phyloP scores from a whole-genome alignment of 2,797 vertebrate species.

The Siniperca scherzeri region DNA sequence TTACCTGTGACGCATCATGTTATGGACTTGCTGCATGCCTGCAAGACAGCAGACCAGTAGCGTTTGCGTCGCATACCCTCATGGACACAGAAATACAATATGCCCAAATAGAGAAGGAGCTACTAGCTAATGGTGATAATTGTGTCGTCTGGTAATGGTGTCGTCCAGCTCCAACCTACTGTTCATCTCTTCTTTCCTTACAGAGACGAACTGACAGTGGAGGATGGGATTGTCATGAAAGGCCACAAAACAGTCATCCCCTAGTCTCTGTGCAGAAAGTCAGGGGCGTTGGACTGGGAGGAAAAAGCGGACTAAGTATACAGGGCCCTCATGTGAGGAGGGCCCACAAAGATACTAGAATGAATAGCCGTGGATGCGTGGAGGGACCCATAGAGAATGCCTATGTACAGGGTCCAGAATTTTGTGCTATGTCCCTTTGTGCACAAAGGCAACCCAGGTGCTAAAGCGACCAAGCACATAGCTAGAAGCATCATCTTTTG shows the following conservation, averaged over 20 bases:
- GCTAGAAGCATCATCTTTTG: neutral
- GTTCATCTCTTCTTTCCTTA: neutral
- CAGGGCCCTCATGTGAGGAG: too few relatives aligned
- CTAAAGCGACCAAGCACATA: neutral
- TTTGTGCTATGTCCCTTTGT: neutral
- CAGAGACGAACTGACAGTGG: neutral
- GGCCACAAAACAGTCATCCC: neutral
- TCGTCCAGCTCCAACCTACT: too few relatives aligned
- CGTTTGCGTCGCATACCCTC: neutral
- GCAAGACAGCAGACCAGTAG: conserved; percentile 16
- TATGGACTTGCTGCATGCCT: conserved; percentile 25
- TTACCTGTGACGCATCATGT: conserved; percentile 27
- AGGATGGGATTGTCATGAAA: neutral
- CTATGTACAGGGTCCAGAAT: too few relatives aligned
- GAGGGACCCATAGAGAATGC: too few relatives aligned
- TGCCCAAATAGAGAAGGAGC: conserved; percentile 39
- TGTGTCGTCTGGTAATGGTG: too few relatives aligned
- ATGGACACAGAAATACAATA: conserved; percentile 30
- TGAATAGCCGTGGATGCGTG: too few relatives aligned
- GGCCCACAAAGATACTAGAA: too few relatives aligned
- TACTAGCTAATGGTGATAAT: neutral
- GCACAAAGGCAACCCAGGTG: neutral
- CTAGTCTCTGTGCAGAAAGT: neutral
- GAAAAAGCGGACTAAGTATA: too few relatives aligned
- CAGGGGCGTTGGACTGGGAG: too few relatives aligned